These are phyloP conservation scores for Hipparchia sbordonii DNA, from an alignment of 2,888 invertebrate genomes.

Conservation along the genomic window DNA sequence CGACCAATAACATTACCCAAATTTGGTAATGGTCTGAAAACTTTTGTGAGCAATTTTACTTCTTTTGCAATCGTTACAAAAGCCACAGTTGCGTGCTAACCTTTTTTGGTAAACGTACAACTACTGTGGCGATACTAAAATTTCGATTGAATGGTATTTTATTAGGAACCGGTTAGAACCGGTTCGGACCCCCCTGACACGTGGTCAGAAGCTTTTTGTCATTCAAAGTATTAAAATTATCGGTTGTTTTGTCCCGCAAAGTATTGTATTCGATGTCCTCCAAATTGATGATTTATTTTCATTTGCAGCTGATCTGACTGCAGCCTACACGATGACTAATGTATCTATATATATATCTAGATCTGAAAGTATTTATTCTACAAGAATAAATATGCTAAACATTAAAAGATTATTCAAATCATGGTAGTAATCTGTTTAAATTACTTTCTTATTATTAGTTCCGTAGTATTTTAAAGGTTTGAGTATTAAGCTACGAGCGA, in stretches of 20 bases:
- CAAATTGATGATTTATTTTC: constrained; percentile 51
- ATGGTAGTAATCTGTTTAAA: background rate
- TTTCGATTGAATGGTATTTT: constrained; percentile 76
- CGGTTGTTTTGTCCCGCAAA: constrained; percentile 62
- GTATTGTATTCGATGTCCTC: constrained; percentile 43
- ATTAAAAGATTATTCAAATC: background rate
- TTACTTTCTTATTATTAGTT: background rate
- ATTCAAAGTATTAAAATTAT: constrained; percentile 73
- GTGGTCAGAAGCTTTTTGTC: constrained; percentile 74
- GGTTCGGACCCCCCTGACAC: constrained; percentile 72
- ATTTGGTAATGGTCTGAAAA: background rate
- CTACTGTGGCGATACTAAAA: constrained; percentile 53
- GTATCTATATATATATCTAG: background rate
- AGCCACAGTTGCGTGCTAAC: constrained; percentile 40
- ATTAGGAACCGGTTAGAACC: constrained; percentile 74
- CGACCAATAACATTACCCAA: constrained; percentile 26
- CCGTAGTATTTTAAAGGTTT: background rate
- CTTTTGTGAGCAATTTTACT: constrained; percentile 12
- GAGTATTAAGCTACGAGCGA: constrained; percentile 14
- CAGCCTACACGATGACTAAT: background rate
- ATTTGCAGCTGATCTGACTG: constrained; percentile 43
- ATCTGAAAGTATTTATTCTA: background rate
- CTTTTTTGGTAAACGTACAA: constrained; percentile 34
- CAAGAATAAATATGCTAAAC: background rate
- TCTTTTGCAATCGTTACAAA: constrained; percentile 33